phyloP scores from a whole-genome alignment of 2,888 invertebrate species.

The Eurytoma adleriae region DNA sequence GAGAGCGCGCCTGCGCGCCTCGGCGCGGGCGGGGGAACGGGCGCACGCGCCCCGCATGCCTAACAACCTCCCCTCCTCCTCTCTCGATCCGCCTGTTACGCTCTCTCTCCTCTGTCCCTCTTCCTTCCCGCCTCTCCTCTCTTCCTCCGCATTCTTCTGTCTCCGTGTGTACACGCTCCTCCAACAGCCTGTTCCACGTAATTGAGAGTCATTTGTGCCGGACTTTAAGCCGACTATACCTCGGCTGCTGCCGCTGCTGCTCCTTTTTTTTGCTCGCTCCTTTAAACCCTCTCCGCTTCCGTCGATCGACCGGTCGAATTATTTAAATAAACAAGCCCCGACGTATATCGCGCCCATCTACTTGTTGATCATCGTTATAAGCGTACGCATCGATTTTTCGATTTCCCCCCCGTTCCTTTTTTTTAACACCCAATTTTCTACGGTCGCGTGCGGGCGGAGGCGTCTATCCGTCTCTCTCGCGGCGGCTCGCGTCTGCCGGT shows the following conservation, averaged over 20 bases:
- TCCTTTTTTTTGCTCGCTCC: too few species aligned
- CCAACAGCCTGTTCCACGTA: background rate
- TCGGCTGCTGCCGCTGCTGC: background rate
- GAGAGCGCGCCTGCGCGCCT: constrained; percentile 27
- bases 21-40: constrained; percentile 37
- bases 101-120: constrained; percentile 16
- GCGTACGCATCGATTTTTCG: too few species aligned
- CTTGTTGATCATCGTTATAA: background rate
- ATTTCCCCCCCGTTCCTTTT: background rate
- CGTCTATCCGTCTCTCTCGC: constrained; percentile 16
- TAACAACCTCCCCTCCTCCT: constrained; percentile 20
- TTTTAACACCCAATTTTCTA: background rate
- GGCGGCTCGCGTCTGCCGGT: background rate
- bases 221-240: constrained; percentile 1
- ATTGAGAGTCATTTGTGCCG: constrained; percentile 26
- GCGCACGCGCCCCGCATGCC: constrained; percentile 61
- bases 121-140: constrained; percentile 38
- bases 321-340: too few species aligned
- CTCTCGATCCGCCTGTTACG: constrained; percentile 44
- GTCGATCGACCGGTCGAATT: too few species aligned
- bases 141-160: constrained; percentile 20
- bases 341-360: background rate
- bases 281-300: too few species aligned
- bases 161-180: constrained; percentile 4
- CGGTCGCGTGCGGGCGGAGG: too few species aligned